These are phyloP conservation scores for Heterodera filipjevi DNA, from an alignment of 2,888 invertebrate species.

Conservation along the genomic window DNA sequence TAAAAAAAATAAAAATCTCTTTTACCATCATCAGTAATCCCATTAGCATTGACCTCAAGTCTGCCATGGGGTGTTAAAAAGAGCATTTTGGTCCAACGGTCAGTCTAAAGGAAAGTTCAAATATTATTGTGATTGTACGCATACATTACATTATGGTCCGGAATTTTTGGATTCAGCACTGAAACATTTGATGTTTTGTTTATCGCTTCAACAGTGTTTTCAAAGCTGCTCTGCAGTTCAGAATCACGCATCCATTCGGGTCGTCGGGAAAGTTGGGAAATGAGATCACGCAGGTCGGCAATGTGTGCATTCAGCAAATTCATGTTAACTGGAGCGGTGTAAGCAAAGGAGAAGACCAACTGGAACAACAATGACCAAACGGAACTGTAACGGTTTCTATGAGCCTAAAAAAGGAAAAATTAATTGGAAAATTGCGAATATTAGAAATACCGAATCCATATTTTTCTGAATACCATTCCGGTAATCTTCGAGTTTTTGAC, in stretches of 20 bases:
- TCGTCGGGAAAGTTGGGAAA: not conserved
- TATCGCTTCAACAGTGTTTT: not conserved
- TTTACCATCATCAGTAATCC: not conserved
- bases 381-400: not conserved
- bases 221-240: not conserved
- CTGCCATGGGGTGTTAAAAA: constrained; percentile 40
- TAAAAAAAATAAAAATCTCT: not conserved
- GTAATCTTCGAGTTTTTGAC: constrained; percentile 12
- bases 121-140: not conserved
- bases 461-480: constrained; percentile 16
- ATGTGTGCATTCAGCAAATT: constrained; percentile 17
- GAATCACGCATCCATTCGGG: not conserved
- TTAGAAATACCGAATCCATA: not conserved
- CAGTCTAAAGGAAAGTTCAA: constrained; percentile 3
- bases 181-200: constrained; percentile 45
- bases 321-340: constrained; percentile 24
- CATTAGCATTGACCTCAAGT: constrained; percentile 23
- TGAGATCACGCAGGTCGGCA: constrained; percentile 13
- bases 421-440: not conserved
- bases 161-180: constrained; percentile 45
- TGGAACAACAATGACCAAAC: constrained; percentile 9
- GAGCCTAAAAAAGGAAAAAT: not conserved
- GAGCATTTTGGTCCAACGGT: constrained; percentile 39
- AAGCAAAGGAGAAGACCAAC: constrained; percentile 11
- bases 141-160: constrained; percentile 28